phyloP scores from a whole-genome alignment of 1,140 invertebrate species.

The Cataglyphis hispanica region DNA sequence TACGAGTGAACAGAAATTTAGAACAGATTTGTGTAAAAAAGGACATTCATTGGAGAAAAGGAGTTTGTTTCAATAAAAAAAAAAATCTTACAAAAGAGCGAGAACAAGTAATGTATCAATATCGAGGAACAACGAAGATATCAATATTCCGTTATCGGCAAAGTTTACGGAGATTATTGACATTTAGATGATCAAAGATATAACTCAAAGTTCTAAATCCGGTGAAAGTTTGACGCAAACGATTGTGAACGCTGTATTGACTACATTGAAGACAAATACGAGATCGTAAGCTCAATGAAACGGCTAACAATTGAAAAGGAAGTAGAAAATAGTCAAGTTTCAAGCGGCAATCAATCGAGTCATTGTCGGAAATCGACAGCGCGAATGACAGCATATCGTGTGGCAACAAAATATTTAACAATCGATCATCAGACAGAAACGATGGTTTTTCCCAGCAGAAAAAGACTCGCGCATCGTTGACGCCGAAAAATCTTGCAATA shows the following conservation, averaged over 20 bases:
- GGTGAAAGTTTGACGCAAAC: not conserved
- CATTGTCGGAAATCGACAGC: not conserved
- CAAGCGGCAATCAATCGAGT: constrained; percentile 16
- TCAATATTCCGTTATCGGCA: not conserved
- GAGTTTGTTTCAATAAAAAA: constrained; percentile 6
- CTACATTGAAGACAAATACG: not conserved
- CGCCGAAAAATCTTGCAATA: not conserved
- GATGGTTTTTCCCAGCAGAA: not conserved
- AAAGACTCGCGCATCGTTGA: not conserved
- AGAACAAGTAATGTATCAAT: constrained; percentile 10
- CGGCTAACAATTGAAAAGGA: not conserved
- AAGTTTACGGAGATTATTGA: not conserved
- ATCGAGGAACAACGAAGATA: not conserved
- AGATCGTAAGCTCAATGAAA: not conserved
- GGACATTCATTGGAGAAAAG: not conserved
- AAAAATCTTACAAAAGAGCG: not conserved
- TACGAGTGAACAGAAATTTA: not conserved
- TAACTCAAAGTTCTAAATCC: not conserved
- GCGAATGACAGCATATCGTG: not conserved
- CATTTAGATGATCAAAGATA: not conserved
- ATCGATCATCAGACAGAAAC: not conserved
- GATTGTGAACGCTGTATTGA: not conserved
- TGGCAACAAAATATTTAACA: constrained; percentile 40
- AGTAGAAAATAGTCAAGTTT: not conserved
- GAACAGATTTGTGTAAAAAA: not conserved